Percentiles rank a stretch among this genome's conserved stretches.
Conservation (phyloP, 2,888 invertebrate genomes). For the Desoria tigrina region DNA sequence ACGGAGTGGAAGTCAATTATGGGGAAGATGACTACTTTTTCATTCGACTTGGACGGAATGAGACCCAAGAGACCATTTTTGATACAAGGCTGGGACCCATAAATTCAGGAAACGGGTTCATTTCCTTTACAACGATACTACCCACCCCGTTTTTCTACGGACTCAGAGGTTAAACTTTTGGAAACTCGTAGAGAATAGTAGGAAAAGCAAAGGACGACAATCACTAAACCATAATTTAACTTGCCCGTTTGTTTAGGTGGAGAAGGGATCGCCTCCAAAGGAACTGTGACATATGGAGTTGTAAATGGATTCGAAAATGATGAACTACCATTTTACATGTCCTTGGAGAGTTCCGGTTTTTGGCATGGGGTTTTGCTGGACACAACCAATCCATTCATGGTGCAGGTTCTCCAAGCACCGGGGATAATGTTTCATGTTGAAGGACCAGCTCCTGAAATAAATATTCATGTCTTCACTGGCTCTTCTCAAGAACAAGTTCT, state of each 20-base stretch:
- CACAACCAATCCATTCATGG: slow-evolving; percentile 62
- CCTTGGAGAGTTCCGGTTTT: slow-evolving; percentile 58
- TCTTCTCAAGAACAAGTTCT: slow-evolving; percentile 61
- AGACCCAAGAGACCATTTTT: slow-evolving; percentile 42
- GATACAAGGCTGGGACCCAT: slow-evolving; percentile 49
- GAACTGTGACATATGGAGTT: slow-evolving; percentile 30
- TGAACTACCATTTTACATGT: slow-evolving; percentile 55
- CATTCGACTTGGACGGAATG: slow-evolving; percentile 31
- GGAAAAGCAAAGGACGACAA: not conserved
- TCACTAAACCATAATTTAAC: too few species aligned
- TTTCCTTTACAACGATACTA: slow-evolving; percentile 38
- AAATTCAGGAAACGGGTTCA: slow-evolving; percentile 17
- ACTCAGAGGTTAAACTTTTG: slow-evolving; percentile 40
- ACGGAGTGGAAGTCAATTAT: slow-evolving; percentile 19
- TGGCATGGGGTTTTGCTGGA: slow-evolving; percentile 65
- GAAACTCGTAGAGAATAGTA: not conserved
- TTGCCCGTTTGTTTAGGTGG: slow-evolving; percentile 40
- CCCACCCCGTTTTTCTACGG: slow-evolving; percentile 48
- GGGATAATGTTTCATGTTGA: slow-evolving; percentile 59
- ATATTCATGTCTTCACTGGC: slow-evolving; percentile 61
- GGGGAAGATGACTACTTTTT: slow-evolving; percentile 37
- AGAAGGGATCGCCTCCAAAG: slow-evolving; percentile 27
- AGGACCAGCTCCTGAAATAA: slow-evolving; percentile 52
- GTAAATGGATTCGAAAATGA: slow-evolving; percentile 45
- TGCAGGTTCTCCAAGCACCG: slow-evolving; percentile 60